Conservation (phyloP, 1,140 invertebrate species). For the Drosophila punjabiensis region DNA sequence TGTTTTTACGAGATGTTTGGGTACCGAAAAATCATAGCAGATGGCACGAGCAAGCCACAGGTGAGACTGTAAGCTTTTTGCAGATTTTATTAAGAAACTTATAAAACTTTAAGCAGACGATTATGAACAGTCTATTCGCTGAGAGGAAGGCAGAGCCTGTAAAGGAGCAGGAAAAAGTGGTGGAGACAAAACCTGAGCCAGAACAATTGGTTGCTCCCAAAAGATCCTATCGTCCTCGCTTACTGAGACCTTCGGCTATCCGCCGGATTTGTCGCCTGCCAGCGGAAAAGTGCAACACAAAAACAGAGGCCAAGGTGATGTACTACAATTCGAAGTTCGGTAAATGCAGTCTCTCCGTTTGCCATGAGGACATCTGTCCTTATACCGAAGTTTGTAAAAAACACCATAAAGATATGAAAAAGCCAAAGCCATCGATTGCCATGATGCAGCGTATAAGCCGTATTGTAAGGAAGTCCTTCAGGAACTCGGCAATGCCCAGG, state of each 20-base stretch:
- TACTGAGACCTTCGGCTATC: slow-evolving; percentile 12
- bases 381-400: neutral
- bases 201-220: neutral
- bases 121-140: neutral
- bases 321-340: slow-evolving; percentile 33
- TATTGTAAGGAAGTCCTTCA: neutral
- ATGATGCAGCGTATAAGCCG: neutral
- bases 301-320: slow-evolving; percentile 14
- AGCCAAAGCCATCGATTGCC: neutral
- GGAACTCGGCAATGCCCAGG: neutral
- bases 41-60: neutral
- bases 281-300: neutral
- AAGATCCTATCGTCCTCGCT: neutral
- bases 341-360: neutral
- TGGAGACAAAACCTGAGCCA: neutral
- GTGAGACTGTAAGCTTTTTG: neutral
- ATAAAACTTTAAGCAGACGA: neutral
- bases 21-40: neutral
- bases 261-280: slow-evolving; percentile 28
- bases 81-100: neutral
- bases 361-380: neutral
- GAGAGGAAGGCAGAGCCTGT: neutral
- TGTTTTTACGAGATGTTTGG: neutral
- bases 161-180: neutral
- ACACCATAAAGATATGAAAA: neutral